phyloP scores from a whole-genome alignment of 2,888 invertebrate species.

The Onchidella celtica region DNA sequence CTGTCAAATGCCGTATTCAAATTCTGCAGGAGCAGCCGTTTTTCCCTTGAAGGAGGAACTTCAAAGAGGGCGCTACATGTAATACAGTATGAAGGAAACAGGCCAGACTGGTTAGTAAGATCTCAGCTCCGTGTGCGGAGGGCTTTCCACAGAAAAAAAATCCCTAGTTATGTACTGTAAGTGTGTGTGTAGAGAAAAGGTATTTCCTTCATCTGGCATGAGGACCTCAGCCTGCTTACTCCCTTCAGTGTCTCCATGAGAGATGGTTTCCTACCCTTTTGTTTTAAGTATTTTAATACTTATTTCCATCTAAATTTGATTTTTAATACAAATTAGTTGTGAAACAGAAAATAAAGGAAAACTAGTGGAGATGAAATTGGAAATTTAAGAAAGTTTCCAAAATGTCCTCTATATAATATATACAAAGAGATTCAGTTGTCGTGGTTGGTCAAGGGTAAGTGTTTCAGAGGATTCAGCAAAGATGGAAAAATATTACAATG shows the following conservation, averaged over 20 bases:
- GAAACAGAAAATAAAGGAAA: too few relatives aligned
- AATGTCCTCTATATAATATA: too few relatives aligned
- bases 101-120: conserved; percentile 83
- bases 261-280: not conserved
- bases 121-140: conserved; percentile 47
- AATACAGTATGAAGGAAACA: conserved; percentile 82
- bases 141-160: conserved; percentile 18
- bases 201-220: not conserved
- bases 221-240: not conserved
- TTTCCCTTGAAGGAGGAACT: conserved; percentile 90
- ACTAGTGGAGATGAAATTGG: too few relatives aligned
- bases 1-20: too few relatives aligned
- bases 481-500: too few relatives aligned
- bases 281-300: not conserved
- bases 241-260: not conserved
- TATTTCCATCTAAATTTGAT: too few relatives aligned
- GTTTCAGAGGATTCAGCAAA: too few relatives aligned
- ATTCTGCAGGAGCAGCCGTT: conserved; percentile 90
- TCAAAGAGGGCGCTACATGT: conserved; percentile 85
- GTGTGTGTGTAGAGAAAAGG: conserved; percentile 15
- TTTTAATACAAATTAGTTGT: too few relatives aligned
- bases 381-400: too few relatives aligned
- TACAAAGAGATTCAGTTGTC: too few relatives aligned
- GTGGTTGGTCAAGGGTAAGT: too few relatives aligned
- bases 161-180: conserved; percentile 44